Evolutionary conservation across 2,113 vertebrate species (phyloP).

Genomic region (Bubo bubo): DNA sequence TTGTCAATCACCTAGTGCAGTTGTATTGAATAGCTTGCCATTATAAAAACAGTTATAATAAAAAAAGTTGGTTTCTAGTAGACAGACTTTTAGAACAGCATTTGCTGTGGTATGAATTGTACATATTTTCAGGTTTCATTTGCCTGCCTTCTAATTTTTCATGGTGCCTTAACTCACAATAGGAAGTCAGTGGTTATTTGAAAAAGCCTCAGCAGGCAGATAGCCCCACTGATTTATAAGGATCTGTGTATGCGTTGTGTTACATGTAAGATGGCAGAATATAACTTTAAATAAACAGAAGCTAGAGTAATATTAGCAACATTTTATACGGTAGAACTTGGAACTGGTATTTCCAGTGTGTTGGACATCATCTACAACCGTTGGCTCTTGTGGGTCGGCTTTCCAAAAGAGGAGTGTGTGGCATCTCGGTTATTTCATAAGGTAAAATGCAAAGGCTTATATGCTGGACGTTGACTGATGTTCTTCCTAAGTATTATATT

Average conservation of each 20-base stretch:
- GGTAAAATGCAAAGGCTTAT: neutral
- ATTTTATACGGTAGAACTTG: neutral
- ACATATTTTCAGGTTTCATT: neutral
- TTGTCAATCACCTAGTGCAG: neutral
- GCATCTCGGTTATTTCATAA: neutral
- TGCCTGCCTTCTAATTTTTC: neutral
- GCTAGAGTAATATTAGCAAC: neutral
- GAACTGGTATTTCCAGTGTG: neutral
- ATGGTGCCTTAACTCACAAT: neutral
- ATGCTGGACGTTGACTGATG: neutral
- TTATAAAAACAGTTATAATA: neutral
- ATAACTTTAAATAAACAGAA: neutral
- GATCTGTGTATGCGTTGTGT: neutral
- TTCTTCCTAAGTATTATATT: neutral
- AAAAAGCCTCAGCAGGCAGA: neutral
- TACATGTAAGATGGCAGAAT: neutral
- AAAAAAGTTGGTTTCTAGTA: neutral
- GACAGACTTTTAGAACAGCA: neutral
- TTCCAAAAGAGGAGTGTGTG: neutral
- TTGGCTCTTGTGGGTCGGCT: neutral
- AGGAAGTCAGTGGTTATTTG: neutral
- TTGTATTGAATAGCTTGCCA: neutral
- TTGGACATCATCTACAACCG: neutral
- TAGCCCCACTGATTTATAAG: neutral
- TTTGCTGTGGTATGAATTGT: neutral